A percentile compares a stretch with the other conserved stretches of the same genome.
phyloP scores from a whole-genome alignment of 2,113 vertebrate species.

The Laticauda laticaudata region DNA sequence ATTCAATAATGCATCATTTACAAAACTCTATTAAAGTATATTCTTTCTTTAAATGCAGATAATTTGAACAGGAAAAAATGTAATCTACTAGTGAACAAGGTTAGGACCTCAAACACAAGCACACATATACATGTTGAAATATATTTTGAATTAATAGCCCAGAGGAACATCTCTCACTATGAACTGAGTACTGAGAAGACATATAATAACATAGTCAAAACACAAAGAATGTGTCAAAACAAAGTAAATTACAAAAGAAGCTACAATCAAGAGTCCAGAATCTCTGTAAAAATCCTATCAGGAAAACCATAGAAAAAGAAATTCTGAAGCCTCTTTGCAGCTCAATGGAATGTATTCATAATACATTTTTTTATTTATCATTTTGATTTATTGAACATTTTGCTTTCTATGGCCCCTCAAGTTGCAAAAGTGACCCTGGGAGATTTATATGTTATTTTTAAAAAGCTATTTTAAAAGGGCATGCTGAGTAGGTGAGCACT shows the following conservation, averaged over 20 bases:
- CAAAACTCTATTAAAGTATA: constrained; percentile 13
- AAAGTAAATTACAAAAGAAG: constrained; percentile 53
- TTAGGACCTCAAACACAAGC: neutral
- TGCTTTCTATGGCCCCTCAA: neutral
- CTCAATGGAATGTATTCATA: constrained; percentile 19
- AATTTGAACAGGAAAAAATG: constrained; percentile 22
- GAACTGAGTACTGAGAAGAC: constrained; percentile 40
- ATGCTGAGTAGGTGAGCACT: constrained; percentile 13
- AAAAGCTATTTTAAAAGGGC: constrained; percentile 37
- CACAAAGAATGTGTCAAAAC: constrained; percentile 37
- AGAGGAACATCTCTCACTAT: constrained; percentile 26
- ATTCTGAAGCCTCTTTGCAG: constrained; percentile 24
- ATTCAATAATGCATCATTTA: neutral
- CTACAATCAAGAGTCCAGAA: constrained; percentile 30
- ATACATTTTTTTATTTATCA: constrained; percentile 15
- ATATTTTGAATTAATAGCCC: constrained; percentile 49
- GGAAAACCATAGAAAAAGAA: constrained; percentile 15
- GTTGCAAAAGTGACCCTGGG: neutral
- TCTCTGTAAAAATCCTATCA: constrained; percentile 42
- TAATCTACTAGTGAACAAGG: neutral
- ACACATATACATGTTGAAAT: constrained; percentile 22
- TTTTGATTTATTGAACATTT: neutral
- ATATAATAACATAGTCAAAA: constrained; percentile 51
- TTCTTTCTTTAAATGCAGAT: neutral
- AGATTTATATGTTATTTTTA: neutral